A percentile compares a stretch with the other conserved stretches of the same genome.
Evolutionary conservation across 2,888 invertebrate genomes (phyloP).

Genomic region (Drosophila nr. perissopoda): DNA sequence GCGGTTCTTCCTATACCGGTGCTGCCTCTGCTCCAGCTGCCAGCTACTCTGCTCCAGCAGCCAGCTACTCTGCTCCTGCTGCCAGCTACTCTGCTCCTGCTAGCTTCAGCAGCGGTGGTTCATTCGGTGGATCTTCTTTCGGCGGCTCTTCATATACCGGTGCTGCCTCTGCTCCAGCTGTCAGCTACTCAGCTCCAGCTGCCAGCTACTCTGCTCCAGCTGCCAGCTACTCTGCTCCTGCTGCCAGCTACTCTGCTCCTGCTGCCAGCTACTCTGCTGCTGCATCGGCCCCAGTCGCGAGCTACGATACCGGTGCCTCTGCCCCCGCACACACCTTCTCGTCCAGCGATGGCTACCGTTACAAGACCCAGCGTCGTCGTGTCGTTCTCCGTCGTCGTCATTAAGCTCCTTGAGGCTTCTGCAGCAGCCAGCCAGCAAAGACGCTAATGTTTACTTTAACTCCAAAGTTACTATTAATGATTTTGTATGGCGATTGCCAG

Average conservation of each 20-base stretch:
- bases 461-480: conserved; percentile 27
- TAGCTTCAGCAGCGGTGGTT: conserved; percentile 1
- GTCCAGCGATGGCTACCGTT: conserved; percentile 82
- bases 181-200: conserved; percentile 51
- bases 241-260: conserved; percentile 44
- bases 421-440: conserved; percentile 19
- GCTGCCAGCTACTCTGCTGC: conserved; percentile 45
- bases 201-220: conserved; percentile 1
- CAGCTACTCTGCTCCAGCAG: neutral
- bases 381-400: conserved; percentile 77
- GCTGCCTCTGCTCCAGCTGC: conserved; percentile 38
- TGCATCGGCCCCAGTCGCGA: conserved; percentile 43
- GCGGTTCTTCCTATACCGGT: neutral
- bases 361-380: conserved; percentile 81
- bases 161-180: conserved; percentile 45
- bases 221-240: conserved; percentile 18
- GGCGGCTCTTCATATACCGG: neutral
- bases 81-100: neutral
- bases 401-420: conserved; percentile 61
- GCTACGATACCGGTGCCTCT: conserved; percentile 51
- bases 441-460: conserved; percentile 31
- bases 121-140: neutral
- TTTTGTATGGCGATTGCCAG: conserved; percentile 48
- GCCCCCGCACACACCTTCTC: conserved; percentile 75
- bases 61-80: neutral